Evolutionary conservation across 2,113 vertebrate species (phyloP), one percentile per base, ranked within the genome.

Genomic region (Chloebia gouldiae): DNA sequence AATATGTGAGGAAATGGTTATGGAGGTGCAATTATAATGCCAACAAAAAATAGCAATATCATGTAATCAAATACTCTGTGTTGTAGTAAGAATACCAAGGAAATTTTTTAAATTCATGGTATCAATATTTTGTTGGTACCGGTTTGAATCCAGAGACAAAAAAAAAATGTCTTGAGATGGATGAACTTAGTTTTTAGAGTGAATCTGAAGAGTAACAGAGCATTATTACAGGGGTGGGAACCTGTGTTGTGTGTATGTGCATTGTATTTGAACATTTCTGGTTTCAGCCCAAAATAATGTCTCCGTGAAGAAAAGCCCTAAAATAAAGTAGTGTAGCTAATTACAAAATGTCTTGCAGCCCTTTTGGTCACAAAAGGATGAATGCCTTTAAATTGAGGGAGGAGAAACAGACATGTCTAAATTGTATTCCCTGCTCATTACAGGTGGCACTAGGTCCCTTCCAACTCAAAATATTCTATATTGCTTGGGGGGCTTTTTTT

Each of bases 221-320:
- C 11, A 30, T 77, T 57, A 33, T 39, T 53, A 53, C 14, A 22
- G 6, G 19, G 2, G 4, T 56, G 18, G 31, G 31, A 83, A 90
- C 7, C 15, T 13, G 6, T 14, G 7, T 19, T 53, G 4, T 21
- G 17, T 51, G 33, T 4, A 3, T 5, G 4, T 42, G 25, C 5
- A 35, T 73, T 30, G 12, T 16, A 13, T 28, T 11, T 44, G 24
- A 54, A 59, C 3, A 33, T 44, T 81, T 78, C 70, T 28, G 0
- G 8, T 85, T 17, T 78, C 65, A 50, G 25, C 60, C 6, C 18
- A 35, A 56, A 42, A 15, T 20, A 42, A 82, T 27, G 11, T 40
- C 19, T 56, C 16, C 49, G 15, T 30, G 42, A 66, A 59, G 50
- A 35, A 77, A 47, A 78, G 3, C 3, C 57, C 13, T 44, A 22